Evolutionary conservation across 37 sponge, comb jelly and placozoan species (phyloP), one percentile per base, ranked within the genome.

Genomic region (Halichondria panicea): DNA sequence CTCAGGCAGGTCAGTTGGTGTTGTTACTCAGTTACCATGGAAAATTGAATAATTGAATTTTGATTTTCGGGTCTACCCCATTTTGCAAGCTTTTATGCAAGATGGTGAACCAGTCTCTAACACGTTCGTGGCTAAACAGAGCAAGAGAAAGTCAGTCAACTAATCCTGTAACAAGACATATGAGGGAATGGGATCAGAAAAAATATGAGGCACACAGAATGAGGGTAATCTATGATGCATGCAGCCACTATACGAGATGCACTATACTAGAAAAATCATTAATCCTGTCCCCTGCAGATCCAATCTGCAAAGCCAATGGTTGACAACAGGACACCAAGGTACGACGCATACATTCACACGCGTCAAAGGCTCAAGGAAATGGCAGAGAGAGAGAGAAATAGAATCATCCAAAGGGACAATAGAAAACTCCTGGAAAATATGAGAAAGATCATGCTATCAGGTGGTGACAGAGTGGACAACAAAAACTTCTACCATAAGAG

Each of bases 301-400:
- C 56, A 36, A 40, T 69, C 70, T 73, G 95, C 93, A 2, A 79
- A 84, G 50, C 74, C 94, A 41, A 74, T 94, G 43, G 84, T 95
- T 67, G 96, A 98, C 77, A 94, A 89, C 66, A 88, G 84, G 28
- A 76, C 96, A 34, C 95, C 99, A 28, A n/a, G n/a, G n/a, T n/a
- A n/a, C n/a, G 57, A 78, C 55, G 88, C 87, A 0, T 93, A 95
- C 84, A 80, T 91, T 81, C 92, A 97, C 57, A 65, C 84, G 24
- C 94, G 80, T 43, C 45, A 86, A 40, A 95, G 88, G n/a, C 56
- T 88, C 68, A 98, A 95, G 91, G 93, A 92, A 63, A 46, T 82
- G 31, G 93, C 95, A 55, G 92, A 93, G 77, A 93, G 86, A 72
- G 95, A 94, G 67, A 68, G 95, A 37, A 68, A 79, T 50, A 88